Evolutionary conservation across 2,113 vertebrate species (phyloP).

Genomic region (Hemicordylus capensis): DNA sequence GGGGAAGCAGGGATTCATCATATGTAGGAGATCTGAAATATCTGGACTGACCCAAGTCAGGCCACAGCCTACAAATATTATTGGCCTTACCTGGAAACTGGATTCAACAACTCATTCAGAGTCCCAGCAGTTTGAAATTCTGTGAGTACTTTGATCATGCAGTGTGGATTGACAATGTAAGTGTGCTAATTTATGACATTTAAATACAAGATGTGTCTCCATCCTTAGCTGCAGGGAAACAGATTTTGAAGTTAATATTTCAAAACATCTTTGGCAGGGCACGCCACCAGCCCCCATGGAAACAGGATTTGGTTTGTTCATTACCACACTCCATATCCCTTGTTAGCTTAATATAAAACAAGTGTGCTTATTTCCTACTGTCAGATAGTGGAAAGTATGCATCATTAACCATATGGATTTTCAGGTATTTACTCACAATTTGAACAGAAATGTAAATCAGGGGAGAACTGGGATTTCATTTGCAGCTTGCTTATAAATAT

Average conservation of each 20-base stretch:
- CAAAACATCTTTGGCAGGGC: neutral
- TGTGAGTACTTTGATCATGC: neutral
- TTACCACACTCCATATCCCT: neutral
- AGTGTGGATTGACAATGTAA: neutral
- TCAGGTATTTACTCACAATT: neutral
- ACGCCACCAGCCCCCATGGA: neutral
- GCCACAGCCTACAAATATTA: neutral
- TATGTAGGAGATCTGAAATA: neutral
- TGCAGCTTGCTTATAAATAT: neutral
- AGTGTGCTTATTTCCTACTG: neutral
- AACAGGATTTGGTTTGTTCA: neutral
- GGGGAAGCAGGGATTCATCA: neutral
- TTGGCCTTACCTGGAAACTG: neutral
- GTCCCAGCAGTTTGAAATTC: neutral
- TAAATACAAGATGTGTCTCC: neutral
- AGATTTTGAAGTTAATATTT: neutral
- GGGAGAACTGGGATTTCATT: neutral
- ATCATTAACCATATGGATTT: slow-evolving; percentile 8
- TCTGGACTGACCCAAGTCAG: neutral
- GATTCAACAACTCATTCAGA: neutral
- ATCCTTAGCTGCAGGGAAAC: neutral
- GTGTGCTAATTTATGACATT: neutral
- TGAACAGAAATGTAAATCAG: neutral
- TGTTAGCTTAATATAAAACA: neutral
- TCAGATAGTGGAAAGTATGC: neutral